Conservation (phyloP, 2,113 vertebrate genomes). For the Otolemur garnettii region DNA sequence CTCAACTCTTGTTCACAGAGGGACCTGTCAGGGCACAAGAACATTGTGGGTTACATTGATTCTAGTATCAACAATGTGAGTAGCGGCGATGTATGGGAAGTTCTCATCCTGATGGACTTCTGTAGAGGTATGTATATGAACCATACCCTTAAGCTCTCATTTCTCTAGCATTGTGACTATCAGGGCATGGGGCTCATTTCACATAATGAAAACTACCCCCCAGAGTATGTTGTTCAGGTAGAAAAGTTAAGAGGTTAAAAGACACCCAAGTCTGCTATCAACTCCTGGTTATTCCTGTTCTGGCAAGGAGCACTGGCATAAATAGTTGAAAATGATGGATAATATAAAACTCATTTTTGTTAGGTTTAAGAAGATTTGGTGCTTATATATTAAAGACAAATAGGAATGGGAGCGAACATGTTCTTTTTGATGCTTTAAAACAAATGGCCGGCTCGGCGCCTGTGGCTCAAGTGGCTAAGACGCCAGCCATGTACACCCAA, state of each 20-base stretch:
- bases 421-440: constrained; percentile 63
- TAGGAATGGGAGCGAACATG: constrained; percentile 45
- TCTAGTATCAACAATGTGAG: constrained; percentile 96
- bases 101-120: constrained; percentile 98
- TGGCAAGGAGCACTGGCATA: not conserved
- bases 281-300: constrained; percentile 1
- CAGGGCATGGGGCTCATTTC: not conserved
- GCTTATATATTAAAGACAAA: not conserved
- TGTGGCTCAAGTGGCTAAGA: too few species aligned
- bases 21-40: constrained; percentile 97
- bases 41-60: constrained; percentile 98
- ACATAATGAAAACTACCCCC: not conserved
- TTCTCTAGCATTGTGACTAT: constrained; percentile 19
- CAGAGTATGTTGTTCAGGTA: not conserved
- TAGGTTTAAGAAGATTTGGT: constrained; percentile 23
- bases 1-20: constrained; percentile 87
- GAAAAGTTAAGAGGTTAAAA: not conserved
- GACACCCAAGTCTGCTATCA: not conserved
- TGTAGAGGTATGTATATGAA: constrained; percentile 93
- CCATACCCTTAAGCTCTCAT: not conserved
- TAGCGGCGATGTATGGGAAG: constrained; percentile 97
- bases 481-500: too few species aligned
- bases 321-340: not conserved
- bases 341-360: constrained; percentile 21
- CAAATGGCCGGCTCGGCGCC: too few species aligned